Evolutionary conservation across 2,797 vertebrate species (phyloP), one percentile per base, ranked within the genome.

Genomic region (Microhierax caerulescens): DNA sequence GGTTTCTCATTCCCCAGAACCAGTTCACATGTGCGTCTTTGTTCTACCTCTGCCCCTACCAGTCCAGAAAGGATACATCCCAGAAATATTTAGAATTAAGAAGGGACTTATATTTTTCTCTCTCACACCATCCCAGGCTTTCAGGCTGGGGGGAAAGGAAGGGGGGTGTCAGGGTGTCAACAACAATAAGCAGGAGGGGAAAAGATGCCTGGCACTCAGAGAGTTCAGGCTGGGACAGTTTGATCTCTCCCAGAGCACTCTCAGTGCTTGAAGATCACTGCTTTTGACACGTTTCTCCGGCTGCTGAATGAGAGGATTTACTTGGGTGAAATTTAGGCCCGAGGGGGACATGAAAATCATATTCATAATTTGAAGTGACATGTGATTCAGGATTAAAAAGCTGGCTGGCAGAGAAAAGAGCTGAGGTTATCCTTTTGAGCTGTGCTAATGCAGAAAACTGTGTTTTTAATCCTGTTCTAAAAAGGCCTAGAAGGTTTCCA

Each of bases 301-400:
- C 97, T 98, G 97, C 97, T 96, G 93, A 97, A 98, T 97, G 96
- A 97, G 96, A 98, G 96, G 97, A 98, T 98, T 98, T 98, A 97
- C 97, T 97, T 95, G 95, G 98, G 97, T 97, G 97, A 98, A 98
- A 98, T 98, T 97, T 97, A 94, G 97, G 98, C 97, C 98, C 47
- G 88, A 97, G 97, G 97, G 97, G 95, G 97, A 98, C 96, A 97
- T 91, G 93, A 98, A 97, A 98, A 98, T 98, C 97, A 97, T 97
- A 98, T 97, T 98, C 95, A 97, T 97, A 98, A 98, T 98, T 98
- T 98, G 97, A 98, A 98, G 97, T 98, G 98, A 98, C 98, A 97
- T 97, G 96, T 97, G 98, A 98, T 98, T 97, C 97, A 59, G 97
- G 97, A 98, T 98, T 98, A 97, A 98, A 98, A 98, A 97, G 95